A percentile compares a stretch with the other conserved stretches of the same genome.
Conservation (phyloP, 2,797 vertebrate species). For the Etheostoma perlongum region DNA sequence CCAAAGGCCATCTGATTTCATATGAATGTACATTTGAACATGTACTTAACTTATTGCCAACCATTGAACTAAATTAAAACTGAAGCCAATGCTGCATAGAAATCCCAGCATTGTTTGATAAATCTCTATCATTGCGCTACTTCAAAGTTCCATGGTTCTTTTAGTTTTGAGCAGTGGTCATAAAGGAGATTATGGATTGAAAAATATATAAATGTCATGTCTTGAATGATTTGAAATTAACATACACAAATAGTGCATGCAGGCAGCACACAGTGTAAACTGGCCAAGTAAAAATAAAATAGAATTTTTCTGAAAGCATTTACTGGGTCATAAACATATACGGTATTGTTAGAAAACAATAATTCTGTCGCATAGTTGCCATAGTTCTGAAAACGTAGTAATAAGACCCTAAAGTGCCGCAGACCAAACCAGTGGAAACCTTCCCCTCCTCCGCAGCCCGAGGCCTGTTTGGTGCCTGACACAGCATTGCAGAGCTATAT, state of each 20-base stretch:
- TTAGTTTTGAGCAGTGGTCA: background rate
- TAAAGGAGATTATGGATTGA: background rate
- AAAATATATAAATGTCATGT: background rate
- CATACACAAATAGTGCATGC: slow-evolving; percentile 5
- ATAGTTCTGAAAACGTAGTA: background rate
- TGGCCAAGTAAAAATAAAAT: no score
- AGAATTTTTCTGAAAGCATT: background rate
- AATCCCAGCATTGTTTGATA: background rate
- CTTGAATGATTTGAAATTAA: background rate
- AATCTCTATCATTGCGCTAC: background rate
- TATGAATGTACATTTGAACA: background rate
- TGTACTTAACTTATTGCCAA: background rate
- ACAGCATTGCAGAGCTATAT: slow-evolving; percentile 4
- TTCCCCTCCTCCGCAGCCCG: slow-evolving; percentile 2
- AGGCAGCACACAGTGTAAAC: background rate
- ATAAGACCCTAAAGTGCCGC: slow-evolving; percentile 20
- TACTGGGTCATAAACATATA: background rate
- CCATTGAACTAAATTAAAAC: background rate
- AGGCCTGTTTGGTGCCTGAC: background rate
- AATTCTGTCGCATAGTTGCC: background rate
- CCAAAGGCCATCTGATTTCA: slow-evolving; percentile 7
- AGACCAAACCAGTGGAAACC: slow-evolving; percentile 24
- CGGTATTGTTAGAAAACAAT: slow-evolving; percentile 2
- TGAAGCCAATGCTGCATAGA: background rate
- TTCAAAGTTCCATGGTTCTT: background rate